Evolutionary conservation across 2,888 invertebrate genomes (phyloP).

Genomic region (Glaucopsyche alexis): DNA sequence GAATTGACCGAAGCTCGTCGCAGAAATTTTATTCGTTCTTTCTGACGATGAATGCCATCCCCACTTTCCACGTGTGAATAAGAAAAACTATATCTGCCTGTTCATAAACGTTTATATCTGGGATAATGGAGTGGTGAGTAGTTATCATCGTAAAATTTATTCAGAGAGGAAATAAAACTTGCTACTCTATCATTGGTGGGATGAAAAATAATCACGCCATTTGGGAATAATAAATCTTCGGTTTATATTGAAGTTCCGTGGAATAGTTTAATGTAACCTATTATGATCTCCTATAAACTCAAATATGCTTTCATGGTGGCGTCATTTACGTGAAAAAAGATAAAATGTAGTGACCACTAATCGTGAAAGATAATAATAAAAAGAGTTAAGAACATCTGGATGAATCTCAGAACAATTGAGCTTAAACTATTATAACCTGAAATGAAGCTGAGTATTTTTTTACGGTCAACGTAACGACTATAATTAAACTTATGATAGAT

Average conservation of each 20-base stretch:
- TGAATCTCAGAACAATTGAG: background rate
- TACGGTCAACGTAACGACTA: too few species aligned
- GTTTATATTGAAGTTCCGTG: too few species aligned
- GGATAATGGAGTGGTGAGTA: background rate
- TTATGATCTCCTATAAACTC: too few species aligned
- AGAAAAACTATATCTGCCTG: conserved; percentile 11
- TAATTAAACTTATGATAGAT: background rate
- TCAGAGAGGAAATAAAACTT: conserved; percentile 13
- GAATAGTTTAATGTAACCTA: too few species aligned
- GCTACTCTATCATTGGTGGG: background rate
- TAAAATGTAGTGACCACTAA: too few species aligned
- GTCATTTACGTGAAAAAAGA: too few species aligned
- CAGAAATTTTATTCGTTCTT: background rate
- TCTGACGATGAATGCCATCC: too few species aligned
- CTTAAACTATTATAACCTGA: background rate
- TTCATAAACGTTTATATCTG: conserved; percentile 6
- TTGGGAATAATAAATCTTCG: background rate
- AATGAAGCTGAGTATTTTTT: background rate
- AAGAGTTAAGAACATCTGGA: background rate
- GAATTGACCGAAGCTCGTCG: background rate
- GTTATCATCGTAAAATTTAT: conserved; percentile 8
- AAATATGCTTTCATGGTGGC: too few species aligned
- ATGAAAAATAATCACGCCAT: background rate
- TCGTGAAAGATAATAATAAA: background rate
- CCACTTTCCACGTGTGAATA: conserved; percentile 16